Base-by-base conservation (phyloP, 2,888 invertebrate genomes). In the Abscondita cerata region DNA sequence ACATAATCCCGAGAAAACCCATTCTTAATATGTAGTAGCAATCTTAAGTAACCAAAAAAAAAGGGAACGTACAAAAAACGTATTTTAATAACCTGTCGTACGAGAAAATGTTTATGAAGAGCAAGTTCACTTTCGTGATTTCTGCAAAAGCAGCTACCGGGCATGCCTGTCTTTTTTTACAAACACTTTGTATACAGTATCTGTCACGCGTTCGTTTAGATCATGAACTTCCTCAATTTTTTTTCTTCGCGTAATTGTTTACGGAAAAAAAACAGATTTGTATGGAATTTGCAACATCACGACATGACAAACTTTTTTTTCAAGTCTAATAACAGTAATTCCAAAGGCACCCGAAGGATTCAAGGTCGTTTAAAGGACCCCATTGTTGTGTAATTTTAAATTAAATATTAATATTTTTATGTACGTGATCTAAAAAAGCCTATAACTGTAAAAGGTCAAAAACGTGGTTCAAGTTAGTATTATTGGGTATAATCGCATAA, bases 361-460 rank as follows among this genome's bases (percentile, higher is more conserved):
- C 40, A 53, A 41, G 31, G 20, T 31, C 40, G 40, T 53, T 25
- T 25, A 25, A 25, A 25, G 6, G 25, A 25, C 25, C 25, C 6
- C 6, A 25, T 25, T 25, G 25, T 25, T 25, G 6, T 4, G 15
- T n/a, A 5, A 51, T 13, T 34, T 13, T 13, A 41, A 12, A 41
- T 41, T 41, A 41, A 41, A 51, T 9, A 9, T 16, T n/a, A 11
- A 19, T 13, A n/a, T 20, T 48, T 48, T 48, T 13, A 15, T 12
- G 36, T 48, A 15, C 18, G 34, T 47, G 56, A 34, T 52, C 55
- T 56, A 61, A 61, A 60, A 59, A 56, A 38, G n/a, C 41, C 36
- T 25, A 46, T 54, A 60, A 60, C 60, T 51, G 51, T 55, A 51
- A 55, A 60, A 60, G 55, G 59, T 59, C 58, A 55, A 54, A 60